Conservation (phyloP, 2,113 vertebrate genomes). For the Merops nubicus region DNA sequence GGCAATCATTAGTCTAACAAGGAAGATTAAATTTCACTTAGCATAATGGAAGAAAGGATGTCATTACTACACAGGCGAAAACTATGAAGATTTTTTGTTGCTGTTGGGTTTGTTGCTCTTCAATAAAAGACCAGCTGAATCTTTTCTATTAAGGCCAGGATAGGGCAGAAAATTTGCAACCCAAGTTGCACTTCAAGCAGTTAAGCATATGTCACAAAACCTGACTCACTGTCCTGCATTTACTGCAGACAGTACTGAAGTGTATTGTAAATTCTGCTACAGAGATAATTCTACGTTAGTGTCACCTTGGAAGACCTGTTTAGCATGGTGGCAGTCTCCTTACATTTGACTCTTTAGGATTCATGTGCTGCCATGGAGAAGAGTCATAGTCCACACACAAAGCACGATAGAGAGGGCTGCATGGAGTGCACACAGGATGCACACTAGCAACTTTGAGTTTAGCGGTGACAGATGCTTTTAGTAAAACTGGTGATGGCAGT, state of each 20-base stretch:
- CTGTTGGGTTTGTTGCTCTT: neutral
- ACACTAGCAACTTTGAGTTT: neutral
- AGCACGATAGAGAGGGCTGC: fast-evolving
- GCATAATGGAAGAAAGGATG: neutral
- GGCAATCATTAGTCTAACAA: neutral
- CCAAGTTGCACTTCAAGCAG: neutral
- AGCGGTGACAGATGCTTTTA: neutral
- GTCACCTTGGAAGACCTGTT: neutral
- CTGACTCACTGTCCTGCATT: neutral
- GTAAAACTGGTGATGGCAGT: neutral
- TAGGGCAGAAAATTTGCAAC: neutral
- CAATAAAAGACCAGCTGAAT: neutral
- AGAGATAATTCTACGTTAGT: neutral
- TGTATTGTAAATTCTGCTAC: neutral
- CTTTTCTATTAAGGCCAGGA: neutral
- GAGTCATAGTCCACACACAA: neutral
- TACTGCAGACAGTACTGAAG: neutral
- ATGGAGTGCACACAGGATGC: fast-evolving
- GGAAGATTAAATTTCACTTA: neutral
- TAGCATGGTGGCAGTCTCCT: neutral
- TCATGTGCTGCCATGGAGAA: neutral
- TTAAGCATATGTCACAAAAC: neutral
- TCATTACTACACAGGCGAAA: neutral
- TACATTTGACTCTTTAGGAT: neutral
- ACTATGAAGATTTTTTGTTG: neutral